These are phyloP conservation scores for Drosophila meridiana DNA, from an alignment of 2,888 invertebrate species.

Conservation along the genomic window DNA sequence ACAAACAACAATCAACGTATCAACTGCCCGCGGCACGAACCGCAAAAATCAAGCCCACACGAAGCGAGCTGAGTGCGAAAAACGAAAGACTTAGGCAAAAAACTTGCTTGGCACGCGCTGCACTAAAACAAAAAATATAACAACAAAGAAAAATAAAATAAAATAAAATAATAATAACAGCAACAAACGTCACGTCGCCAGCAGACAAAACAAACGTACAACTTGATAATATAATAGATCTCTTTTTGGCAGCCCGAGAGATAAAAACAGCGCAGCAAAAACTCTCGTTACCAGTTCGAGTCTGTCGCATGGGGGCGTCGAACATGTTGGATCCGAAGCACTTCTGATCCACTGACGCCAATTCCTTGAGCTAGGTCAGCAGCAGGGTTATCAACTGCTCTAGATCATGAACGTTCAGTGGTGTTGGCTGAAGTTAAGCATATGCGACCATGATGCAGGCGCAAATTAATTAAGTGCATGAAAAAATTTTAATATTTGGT, in stretches of 20 bases:
- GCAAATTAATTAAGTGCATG: background rate
- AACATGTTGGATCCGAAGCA: conserved; percentile 49
- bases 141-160: background rate
- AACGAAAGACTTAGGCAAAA: conserved; percentile 63
- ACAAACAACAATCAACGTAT: conserved; percentile 33
- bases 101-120: conserved; percentile 65
- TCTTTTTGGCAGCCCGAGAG: conserved; percentile 15
- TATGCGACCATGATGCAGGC: conserved; percentile 7
- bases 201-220: conserved; percentile 52
- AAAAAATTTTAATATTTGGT: background rate
- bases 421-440: background rate
- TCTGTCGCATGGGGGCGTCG: conserved; percentile 55
- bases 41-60: conserved; percentile 38
- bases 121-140: conserved; percentile 11
- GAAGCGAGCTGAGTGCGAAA: conserved; percentile 55
- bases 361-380: conserved; percentile 34
- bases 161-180: conserved; percentile 17
- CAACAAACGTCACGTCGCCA: conserved; percentile 45
- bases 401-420: conserved; percentile 32
- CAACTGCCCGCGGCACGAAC: conserved; percentile 51
- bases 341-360: conserved; percentile 1
- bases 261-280: conserved; percentile 6
- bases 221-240: conserved; percentile 61
- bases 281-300: conserved; percentile 4
- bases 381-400: conserved; percentile 19